phyloP scores from a whole-genome alignment of 2,888 invertebrate species.

The Cryptocheilus praepositus region DNA sequence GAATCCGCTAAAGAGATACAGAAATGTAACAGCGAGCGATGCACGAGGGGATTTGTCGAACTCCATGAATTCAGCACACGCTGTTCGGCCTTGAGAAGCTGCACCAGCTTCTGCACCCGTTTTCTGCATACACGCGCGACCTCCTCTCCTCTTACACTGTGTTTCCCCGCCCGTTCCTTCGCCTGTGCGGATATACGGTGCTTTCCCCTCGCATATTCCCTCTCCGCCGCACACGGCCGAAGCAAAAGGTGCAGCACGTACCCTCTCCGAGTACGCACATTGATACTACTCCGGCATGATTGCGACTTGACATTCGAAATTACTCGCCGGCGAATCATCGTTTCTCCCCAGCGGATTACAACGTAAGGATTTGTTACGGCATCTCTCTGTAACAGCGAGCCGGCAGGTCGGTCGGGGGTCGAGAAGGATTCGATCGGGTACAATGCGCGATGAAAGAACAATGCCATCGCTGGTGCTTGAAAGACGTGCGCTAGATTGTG shows the following conservation, averaged over 20 bases:
- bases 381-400: constrained; percentile 23
- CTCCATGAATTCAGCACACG: constrained; percentile 45
- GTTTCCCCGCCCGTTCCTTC: constrained; percentile 21
- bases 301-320: constrained; percentile 31
- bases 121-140: too few species aligned
- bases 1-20: not conserved
- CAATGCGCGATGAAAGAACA: constrained; percentile 12
- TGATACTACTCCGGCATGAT: constrained; percentile 26
- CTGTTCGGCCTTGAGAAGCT: constrained; percentile 46
- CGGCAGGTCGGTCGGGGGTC: constrained; percentile 28
- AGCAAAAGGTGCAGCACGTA: not conserved
- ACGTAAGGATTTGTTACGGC: constrained; percentile 19
- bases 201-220: too few species aligned
- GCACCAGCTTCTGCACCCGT: constrained; percentile 36
- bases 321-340: constrained; percentile 24
- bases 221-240: not conserved
- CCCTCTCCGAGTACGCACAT: constrained; percentile 28
- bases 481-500: not conserved
- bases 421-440: constrained; percentile 37
- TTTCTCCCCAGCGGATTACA: constrained; percentile 20
- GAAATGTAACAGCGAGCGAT: not conserved
- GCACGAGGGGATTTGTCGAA: constrained; percentile 39
- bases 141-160: constrained; percentile 30
- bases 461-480: not conserved
- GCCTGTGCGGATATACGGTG: not conserved